Evolutionary conservation across 2,888 invertebrate genomes (phyloP), one percentile per base, ranked within the genome.

Genomic region (Endomychus coccineus): DNA sequence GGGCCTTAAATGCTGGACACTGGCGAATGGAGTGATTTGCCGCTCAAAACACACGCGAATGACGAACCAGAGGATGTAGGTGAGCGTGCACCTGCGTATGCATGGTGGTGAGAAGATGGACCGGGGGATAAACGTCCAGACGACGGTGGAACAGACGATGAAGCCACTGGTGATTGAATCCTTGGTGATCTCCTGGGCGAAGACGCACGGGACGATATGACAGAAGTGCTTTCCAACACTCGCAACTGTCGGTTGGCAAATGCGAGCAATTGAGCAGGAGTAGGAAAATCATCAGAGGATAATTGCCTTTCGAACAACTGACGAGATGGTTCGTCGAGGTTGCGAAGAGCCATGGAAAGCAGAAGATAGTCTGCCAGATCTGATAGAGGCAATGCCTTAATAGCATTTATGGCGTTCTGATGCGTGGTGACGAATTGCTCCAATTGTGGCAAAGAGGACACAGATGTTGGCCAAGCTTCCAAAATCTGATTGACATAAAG

Each of bases 231-330:
- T 10, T 10, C 14, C 17, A 17, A 11, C 2, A 17, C 16, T 17
- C 29, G 16, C 16, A 28, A 16, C 16, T 4, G 13, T 13, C 13
- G 7, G 16, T 15, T 27, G 15, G 27, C 16, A 16, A 27, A 27
- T 13, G 15, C 27, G 27, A 4, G 27, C 14, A 12, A 6, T 27
- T 27, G 27, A 3, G 27, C 13, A 16, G 16, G 27, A 27, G 2
- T 14, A 10, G 14, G 27, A 27, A 27, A 14, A 16, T 25, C 27
- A 27, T 27, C 27, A 2, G 27, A 27, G 5, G 27, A 27, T 14
- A 27, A 27, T 16, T 27, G 27, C 27, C 27, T n/a, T 16, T 27
- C 27, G 27, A 27, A 23, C 27, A 27, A 27, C 27, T 27, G 27
- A 2, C 4, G 16, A 27, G 27, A 27, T 29, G 29, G 4, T 14